Percentiles rank a stretch among this genome's conserved stretches.
phyloP scores from a whole-genome alignment of 2,113 vertebrate species.

The Pogona vitticeps region DNA sequence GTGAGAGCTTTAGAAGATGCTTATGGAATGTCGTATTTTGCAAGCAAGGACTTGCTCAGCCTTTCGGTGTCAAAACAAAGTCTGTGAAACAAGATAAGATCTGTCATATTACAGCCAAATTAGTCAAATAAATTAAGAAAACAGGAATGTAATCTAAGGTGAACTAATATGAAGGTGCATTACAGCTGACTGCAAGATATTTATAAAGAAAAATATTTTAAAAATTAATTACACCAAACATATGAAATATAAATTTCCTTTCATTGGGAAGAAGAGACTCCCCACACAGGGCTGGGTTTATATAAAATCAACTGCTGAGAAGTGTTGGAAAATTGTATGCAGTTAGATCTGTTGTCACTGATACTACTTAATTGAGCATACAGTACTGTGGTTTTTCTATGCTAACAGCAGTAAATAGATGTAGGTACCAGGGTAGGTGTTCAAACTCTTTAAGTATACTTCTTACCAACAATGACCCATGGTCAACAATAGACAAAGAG shows the following conservation, averaged over 20 bases:
- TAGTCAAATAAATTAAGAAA: slow-evolving; percentile 64
- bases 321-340: neutral
- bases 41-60: slow-evolving; percentile 65
- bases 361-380: neutral
- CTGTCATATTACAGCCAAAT: slow-evolving; percentile 66
- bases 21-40: slow-evolving; percentile 59
- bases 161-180: slow-evolving; percentile 58
- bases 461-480: neutral
- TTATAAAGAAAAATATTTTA: neutral
- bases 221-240: neutral
- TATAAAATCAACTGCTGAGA: neutral
- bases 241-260: neutral
- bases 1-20: slow-evolving; percentile 60
- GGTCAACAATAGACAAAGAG: neutral
- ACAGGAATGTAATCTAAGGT: slow-evolving; percentile 54
- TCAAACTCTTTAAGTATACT: neutral
- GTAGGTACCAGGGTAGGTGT: neutral
- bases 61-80: slow-evolving; percentile 67
- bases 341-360: neutral
- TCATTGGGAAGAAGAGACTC: neutral
- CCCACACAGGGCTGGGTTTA: neutral
- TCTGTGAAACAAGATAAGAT: slow-evolving; percentile 58
- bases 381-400: neutral
- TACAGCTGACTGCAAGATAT: slow-evolving; percentile 12
- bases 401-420: neutral